phyloP scores from a whole-genome alignment of 35 echinoderm and acorn worm genomes.

The Nesometra sesokonis region DNA sequence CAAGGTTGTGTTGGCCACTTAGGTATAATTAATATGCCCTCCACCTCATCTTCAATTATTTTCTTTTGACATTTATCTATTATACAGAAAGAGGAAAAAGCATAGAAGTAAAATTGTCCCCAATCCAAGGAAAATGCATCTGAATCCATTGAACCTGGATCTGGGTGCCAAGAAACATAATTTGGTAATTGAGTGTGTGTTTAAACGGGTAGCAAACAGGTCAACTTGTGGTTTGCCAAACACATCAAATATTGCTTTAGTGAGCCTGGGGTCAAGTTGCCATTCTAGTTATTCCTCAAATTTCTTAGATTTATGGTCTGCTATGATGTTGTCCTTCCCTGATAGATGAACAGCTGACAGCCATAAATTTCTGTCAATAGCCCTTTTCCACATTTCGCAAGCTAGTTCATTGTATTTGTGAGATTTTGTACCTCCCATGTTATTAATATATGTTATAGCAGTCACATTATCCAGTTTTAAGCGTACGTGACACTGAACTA shows the following conservation, averaged over 20 bases:
- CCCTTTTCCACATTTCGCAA: not conserved
- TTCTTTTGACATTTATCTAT: not conserved
- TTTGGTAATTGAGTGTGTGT: not conserved
- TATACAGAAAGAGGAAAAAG: slow-evolving; percentile 11
- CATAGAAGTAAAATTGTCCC: slow-evolving; percentile 4
- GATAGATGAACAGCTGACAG: not conserved
- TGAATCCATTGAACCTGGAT: slow-evolving; percentile 6
- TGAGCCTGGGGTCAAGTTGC: not conserved
- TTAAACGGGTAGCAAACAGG: not conserved
- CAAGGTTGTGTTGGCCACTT: not conserved
- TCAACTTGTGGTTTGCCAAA: not conserved
- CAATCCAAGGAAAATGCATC: slow-evolving; percentile 18
- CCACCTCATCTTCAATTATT: not conserved
- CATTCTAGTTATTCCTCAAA: not conserved
- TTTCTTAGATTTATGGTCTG: too few relatives aligned
- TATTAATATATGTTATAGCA: slow-evolving; percentile 27
- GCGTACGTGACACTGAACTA: not conserved
- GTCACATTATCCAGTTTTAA: slow-evolving; percentile 25
- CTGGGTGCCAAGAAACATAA: not conserved
- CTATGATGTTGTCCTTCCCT: not conserved
- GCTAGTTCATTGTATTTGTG: not conserved
- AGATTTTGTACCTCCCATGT: not conserved
- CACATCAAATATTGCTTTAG: not conserved
- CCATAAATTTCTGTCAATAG: not conserved
- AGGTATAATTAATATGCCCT: not conserved